phyloP scores from a whole-genome alignment of 1,140 invertebrate genomes.

The Parasteatoda tepidariorum region DNA sequence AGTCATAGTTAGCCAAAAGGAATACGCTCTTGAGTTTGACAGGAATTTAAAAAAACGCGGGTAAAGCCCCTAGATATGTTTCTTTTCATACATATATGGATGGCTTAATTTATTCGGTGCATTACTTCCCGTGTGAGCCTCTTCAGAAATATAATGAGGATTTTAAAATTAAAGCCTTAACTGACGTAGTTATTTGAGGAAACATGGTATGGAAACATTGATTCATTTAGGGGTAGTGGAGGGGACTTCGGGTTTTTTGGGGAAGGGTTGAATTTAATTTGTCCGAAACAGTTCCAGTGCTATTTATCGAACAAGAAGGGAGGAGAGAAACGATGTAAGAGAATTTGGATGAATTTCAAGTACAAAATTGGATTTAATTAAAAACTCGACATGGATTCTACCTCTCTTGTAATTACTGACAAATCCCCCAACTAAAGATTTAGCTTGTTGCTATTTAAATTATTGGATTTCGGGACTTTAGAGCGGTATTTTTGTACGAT shows the following conservation, averaged over 20 bases:
- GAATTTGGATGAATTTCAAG: background rate
- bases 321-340: background rate
- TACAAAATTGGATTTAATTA: background rate
- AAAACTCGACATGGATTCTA: no score
- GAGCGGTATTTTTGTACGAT: no score
- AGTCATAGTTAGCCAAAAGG: no score
- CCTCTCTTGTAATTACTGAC: no score
- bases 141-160: conserved; percentile 36
- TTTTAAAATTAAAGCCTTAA: conserved; percentile 33
- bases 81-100: conserved; percentile 39
- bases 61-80: background rate
- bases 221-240: background rate
- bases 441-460: no score
- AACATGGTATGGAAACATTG: conserved; percentile 30
- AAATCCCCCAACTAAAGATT: no score
- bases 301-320: conserved; percentile 8
- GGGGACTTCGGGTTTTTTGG: background rate
- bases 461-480: no score
- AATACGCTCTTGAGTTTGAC: no score
- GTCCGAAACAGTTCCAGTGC: conserved; percentile 1
- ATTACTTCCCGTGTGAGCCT: conserved; percentile 19
- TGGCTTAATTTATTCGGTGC: conserved; percentile 38
- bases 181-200: conserved; percentile 20
- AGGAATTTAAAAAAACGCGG: no score
- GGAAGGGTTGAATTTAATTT: conserved; percentile 23